These are phyloP conservation scores for Esperia sulphurella DNA, from an alignment of 2,888 invertebrate genomes.

Conservation along the genomic window DNA sequence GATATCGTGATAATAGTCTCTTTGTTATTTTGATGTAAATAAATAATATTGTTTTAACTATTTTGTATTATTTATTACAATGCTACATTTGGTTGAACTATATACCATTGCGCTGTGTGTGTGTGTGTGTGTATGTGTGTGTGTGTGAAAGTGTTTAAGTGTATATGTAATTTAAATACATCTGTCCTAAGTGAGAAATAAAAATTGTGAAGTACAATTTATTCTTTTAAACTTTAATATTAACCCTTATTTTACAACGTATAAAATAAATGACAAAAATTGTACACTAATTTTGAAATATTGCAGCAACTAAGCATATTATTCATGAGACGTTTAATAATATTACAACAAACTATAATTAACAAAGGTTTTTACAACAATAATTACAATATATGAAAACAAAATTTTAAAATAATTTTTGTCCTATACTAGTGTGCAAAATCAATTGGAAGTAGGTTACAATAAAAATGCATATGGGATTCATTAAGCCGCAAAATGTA, in stretches of 20 bases:
- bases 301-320: slow-evolving; percentile 2
- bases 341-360: neutral
- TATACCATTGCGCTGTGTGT: no score
- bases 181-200: neutral
- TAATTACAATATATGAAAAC: neutral
- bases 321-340: slow-evolving; percentile 2
- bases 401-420: neutral
- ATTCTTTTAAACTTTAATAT: slow-evolving; percentile 21
- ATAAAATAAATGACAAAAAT: slow-evolving; percentile 26
- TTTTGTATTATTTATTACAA: neutral
- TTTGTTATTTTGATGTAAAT: neutral
- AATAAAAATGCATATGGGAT: slow-evolving; percentile 2
- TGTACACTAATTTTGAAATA: slow-evolving; percentile 19
- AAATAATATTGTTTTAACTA: neutral
- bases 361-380: slow-evolving; percentile 1
- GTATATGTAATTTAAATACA: no score
- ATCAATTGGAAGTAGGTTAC: neutral
- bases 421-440: neutral
- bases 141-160: neutral
- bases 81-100: no score
- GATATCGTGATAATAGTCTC: neutral
- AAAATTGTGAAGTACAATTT: neutral
- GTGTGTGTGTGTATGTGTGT: no score
- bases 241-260: slow-evolving; percentile 30
- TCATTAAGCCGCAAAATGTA: slow-evolving; percentile 2